Percentiles rank a stretch among this genome's conserved stretches.
Conservation (phyloP, 2,888 invertebrate genomes). For the Lasioglossum malachurum region DNA sequence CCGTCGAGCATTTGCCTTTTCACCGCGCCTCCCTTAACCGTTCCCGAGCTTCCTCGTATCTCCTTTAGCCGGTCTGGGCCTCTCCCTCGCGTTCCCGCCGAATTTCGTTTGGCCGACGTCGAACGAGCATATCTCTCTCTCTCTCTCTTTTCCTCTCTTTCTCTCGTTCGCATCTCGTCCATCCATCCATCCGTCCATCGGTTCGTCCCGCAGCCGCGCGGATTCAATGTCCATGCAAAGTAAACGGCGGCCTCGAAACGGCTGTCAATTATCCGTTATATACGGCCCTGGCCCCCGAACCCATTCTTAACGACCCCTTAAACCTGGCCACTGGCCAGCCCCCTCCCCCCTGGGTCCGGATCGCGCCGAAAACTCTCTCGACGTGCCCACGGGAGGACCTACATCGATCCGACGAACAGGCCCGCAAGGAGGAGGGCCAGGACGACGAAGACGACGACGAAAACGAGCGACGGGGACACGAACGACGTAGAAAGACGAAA, state of each 20-base stretch:
- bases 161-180: constrained; percentile 62
- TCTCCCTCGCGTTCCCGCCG: constrained; percentile 53
- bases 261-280: constrained; percentile 85
- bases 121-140: constrained; percentile 13
- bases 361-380: constrained; percentile 61
- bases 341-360: constrained; percentile 34
- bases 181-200: constrained; percentile 64
- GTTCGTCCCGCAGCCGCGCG: constrained; percentile 72
- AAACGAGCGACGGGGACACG: constrained; percentile 28
- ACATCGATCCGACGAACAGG: neutral
- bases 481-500: constrained; percentile 51
- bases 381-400: constrained; percentile 22
- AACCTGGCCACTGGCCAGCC: constrained; percentile 69
- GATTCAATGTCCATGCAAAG: constrained; percentile 85
- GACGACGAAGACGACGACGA: constrained; percentile 20
- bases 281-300: constrained; percentile 84
- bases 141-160: neutral
- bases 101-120: constrained; percentile 57
- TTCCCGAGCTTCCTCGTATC: constrained; percentile 41
- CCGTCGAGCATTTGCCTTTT: constrained; percentile 66
- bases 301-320: constrained; percentile 84
- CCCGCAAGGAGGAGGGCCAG: neutral
- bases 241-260: constrained; percentile 82
- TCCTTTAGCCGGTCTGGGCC: constrained; percentile 14
- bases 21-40: constrained; percentile 49